A percentile compares a stretch with the other conserved stretches of the same genome.
Conservation (phyloP, 2,113 vertebrate species). For the Stictonetta naevosa region DNA sequence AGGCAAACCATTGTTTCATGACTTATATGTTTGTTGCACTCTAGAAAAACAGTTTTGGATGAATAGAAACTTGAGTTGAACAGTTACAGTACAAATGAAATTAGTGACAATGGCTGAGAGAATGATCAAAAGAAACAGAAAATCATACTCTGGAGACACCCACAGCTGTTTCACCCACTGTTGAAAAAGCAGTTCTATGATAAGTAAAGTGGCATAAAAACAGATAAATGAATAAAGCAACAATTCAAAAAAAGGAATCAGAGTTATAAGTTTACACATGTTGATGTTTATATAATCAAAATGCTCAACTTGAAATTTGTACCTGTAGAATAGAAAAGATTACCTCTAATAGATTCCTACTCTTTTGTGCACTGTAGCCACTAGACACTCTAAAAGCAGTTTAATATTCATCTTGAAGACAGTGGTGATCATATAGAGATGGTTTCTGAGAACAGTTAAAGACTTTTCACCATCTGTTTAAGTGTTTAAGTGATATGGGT, state of each 20-base stretch:
- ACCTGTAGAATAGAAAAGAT: not conserved
- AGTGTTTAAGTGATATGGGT: not conserved
- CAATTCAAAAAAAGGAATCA: not conserved
- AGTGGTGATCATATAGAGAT: not conserved
- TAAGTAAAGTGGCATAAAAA: not conserved
- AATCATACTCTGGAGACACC: not conserved
- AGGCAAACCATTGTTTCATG: not conserved
- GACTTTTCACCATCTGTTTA: not conserved
- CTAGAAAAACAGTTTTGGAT: not conserved
- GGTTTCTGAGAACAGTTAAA: not conserved
- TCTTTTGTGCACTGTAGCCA: not conserved
- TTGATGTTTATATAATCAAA: not conserved
- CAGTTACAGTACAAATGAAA: not conserved
- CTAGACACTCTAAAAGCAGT: not conserved
- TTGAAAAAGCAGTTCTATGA: not conserved
- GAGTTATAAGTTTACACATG: not conserved
- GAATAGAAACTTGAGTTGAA: not conserved
- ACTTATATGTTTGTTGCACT: not conserved
- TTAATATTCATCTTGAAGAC: not conserved
- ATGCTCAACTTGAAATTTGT: not conserved
- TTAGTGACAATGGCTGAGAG: not conserved
- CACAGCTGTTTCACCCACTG: fast-evolving
- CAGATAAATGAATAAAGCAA: not conserved
- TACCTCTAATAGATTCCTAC: not conserved
- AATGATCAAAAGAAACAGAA: not conserved